A percentile compares a stretch with the other conserved stretches of the same genome.
Evolutionary conservation across 2,888 invertebrate genomes (phyloP).

Genomic region (Synanthedon tipuliformis): DNA sequence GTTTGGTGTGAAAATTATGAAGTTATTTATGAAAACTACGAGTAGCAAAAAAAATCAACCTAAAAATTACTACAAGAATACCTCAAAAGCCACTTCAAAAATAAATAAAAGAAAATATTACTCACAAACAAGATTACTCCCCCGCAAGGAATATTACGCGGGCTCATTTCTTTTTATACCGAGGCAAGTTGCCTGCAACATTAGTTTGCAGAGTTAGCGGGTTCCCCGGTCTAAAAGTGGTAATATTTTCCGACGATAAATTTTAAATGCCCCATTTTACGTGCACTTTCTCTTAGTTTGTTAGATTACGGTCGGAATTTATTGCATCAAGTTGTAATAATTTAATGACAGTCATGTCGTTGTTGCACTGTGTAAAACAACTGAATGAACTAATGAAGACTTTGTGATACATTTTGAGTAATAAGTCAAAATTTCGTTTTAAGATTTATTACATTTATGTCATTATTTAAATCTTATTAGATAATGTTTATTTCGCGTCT

Average conservation of each 20-base stretch:
- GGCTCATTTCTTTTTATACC: slow-evolving; percentile 39
- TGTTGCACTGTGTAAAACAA: slow-evolving; percentile 3
- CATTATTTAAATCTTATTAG: too few species aligned
- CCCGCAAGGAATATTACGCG: slow-evolving; percentile 28
- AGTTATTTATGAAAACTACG: background rate
- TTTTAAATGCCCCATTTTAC: slow-evolving; percentile 53
- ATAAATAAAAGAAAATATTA: slow-evolving; percentile 19
- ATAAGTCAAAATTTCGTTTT: too few species aligned
- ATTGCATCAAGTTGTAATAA: slow-evolving; percentile 34
- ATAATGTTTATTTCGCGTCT: too few species aligned
- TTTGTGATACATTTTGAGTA: slow-evolving; percentile 10
- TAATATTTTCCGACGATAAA: slow-evolving; percentile 60
- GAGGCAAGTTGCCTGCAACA: slow-evolving; percentile 38
- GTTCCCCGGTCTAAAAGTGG: slow-evolving; percentile 38
- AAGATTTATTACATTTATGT: too few species aligned
- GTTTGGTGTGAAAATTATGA: background rate
- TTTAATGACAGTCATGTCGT: slow-evolving; percentile 26
- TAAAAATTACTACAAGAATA: background rate
- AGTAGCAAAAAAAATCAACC: background rate
- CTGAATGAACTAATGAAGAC: slow-evolving; percentile 4
- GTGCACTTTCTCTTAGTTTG: slow-evolving; percentile 51
- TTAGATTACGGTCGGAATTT: slow-evolving; percentile 46
- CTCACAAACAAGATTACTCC: slow-evolving; percentile 28
- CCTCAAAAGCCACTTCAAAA: slow-evolving; percentile 1
- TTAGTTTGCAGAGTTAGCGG: slow-evolving; percentile 46